These are phyloP conservation scores for Napeogenes sylphis DNA, from an alignment of 2,888 invertebrate genomes.

Conservation along the genomic window DNA sequence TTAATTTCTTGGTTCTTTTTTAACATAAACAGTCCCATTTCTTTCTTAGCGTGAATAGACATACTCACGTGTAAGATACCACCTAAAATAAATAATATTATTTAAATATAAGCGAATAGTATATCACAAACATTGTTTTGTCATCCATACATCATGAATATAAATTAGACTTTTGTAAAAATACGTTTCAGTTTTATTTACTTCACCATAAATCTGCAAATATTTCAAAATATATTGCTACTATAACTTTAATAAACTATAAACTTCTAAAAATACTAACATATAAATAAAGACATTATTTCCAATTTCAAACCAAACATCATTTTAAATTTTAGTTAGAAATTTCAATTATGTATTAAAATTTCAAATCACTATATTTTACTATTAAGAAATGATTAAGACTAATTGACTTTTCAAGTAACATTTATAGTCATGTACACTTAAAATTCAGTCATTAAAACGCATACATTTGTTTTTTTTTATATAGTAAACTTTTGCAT, in stretches of 20 bases:
- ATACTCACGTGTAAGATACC: not conserved
- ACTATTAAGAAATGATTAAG: not conserved
- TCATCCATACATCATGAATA: not conserved
- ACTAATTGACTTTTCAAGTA: too few species aligned
- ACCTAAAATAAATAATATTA: not conserved
- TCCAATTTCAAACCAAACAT: not conserved
- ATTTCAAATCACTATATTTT: not conserved
- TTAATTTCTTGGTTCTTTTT: not conserved
- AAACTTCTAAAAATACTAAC: not conserved
- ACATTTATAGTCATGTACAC: too few species aligned
- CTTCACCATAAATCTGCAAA: slow-evolving; percentile 6
- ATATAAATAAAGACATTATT: not conserved
- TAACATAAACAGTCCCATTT: not conserved
- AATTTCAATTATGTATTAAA: not conserved
- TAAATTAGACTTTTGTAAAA: not conserved
- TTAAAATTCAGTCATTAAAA: too few species aligned
- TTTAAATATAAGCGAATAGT: not conserved
- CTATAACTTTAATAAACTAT: not conserved
- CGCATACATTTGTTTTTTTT: too few species aligned
- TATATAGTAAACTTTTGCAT: too few species aligned
- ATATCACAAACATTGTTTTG: not conserved
- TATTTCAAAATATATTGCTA: slow-evolving; percentile 3
- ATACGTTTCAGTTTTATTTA: slow-evolving; percentile 4
- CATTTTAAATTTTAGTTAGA: not conserved
- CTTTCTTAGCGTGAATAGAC: not conserved